phyloP scores from a whole-genome alignment of 2,888 invertebrate genomes.

The Watsonalla binaria region DNA sequence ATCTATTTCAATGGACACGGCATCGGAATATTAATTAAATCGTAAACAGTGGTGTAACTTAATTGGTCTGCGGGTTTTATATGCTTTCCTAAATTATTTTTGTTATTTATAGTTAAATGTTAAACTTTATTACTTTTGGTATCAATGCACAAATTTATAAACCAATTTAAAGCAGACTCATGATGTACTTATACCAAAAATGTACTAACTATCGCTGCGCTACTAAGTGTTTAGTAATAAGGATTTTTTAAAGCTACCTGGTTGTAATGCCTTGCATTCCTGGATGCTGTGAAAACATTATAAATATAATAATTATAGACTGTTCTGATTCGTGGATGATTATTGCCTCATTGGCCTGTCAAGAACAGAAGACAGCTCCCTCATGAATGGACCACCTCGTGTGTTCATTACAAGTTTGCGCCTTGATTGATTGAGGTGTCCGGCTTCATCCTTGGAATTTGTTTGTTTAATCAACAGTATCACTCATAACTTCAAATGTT shows the following conservation, averaged over 20 bases:
- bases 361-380: constrained; percentile 3
- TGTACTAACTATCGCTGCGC: too few species aligned
- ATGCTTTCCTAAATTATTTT: too few species aligned
- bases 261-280: neutral
- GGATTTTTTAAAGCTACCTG: too few species aligned
- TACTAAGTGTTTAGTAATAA: too few species aligned
- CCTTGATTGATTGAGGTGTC: constrained; percentile 5
- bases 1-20: neutral
- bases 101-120: too few species aligned
- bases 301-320: constrained; percentile 2
- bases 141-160: too few species aligned
- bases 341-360: constrained; percentile 3
- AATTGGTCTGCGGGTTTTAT: neutral
- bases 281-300: neutral
- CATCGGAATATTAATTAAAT: neutral
- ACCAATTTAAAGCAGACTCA: too few species aligned
- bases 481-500: too few species aligned
- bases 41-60: neutral
- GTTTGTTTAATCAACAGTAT: too few species aligned
- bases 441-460: neutral
- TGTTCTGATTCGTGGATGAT: neutral
- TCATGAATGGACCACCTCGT: constrained; percentile 2
- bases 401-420: constrained; percentile 1
- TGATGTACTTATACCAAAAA: too few species aligned
- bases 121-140: too few species aligned